Conservation (phyloP, 2,797 vertebrate species). For the Clarias fuscus region DNA sequence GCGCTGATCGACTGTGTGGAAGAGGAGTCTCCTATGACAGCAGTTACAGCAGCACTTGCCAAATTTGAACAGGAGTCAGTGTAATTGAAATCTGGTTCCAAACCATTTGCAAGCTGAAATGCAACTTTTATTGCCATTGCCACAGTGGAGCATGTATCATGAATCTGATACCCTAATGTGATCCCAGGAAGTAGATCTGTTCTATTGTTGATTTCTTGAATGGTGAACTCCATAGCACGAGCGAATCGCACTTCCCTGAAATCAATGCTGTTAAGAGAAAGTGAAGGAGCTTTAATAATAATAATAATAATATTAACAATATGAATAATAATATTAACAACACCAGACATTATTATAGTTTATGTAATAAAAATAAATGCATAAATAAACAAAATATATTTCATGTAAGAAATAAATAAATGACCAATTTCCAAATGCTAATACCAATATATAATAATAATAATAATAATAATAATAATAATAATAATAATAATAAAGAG, state of each 20-base stretch:
- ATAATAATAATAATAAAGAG: not conserved
- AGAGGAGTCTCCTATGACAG: slow-evolving; percentile 66
- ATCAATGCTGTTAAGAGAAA: slow-evolving; percentile 47
- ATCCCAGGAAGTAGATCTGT: slow-evolving; percentile 18
- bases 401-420: not conserved
- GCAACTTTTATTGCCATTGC: slow-evolving; percentile 44
- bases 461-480: not conserved
- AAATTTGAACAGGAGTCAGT: slow-evolving; percentile 20
- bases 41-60: slow-evolving; percentile 37
- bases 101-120: slow-evolving; percentile 41
- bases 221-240: slow-evolving; percentile 40
- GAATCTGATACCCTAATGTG: slow-evolving; percentile 21
- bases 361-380: not conserved
- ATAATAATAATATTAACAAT: not conserved
- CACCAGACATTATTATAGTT: not conserved
- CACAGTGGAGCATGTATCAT: slow-evolving; percentile 42
- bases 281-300: not conserved
- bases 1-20: slow-evolving; percentile 69
- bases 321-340: not conserved
- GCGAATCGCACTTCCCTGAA: slow-evolving; percentile 43
- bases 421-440: not conserved
- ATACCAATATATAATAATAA: not conserved
- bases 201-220: slow-evolving; percentile 31
- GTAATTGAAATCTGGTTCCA: not conserved
- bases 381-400: not conserved